phyloP scores from a whole-genome alignment of 1,140 invertebrate species.

The Thaumetopoea pityocampa region DNA sequence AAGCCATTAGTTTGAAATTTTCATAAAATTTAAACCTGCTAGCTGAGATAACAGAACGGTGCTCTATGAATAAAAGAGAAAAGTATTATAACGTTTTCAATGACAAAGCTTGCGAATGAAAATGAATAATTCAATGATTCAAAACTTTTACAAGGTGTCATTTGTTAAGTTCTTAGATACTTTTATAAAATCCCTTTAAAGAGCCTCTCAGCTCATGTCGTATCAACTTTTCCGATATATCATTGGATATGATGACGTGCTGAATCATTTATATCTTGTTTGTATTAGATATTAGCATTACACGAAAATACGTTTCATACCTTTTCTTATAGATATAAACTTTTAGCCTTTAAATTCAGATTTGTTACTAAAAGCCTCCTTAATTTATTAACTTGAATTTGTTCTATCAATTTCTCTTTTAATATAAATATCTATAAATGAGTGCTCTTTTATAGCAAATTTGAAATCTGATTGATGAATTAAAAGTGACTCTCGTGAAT shows the following conservation, averaged over 20 bases:
- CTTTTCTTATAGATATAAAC: no score
- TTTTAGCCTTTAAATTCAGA: no score
- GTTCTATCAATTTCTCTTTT: no score
- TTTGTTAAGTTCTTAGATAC: constrained; percentile 18
- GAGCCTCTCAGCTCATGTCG: constrained; percentile 9
- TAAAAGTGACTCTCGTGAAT: constrained; percentile 6
- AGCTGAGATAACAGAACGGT: not conserved
- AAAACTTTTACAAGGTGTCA: constrained; percentile 18
- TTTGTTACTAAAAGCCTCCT: no score
- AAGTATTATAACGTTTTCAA: constrained; percentile 12
- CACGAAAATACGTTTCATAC: no score
- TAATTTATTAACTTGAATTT: no score
- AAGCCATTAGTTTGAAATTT: not conserved
- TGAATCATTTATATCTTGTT: constrained; percentile 8
- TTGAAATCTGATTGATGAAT: no score
- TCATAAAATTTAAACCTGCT: not conserved
- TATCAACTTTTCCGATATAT: constrained; percentile 21
- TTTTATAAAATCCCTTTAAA: constrained; percentile 16
- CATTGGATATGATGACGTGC: constrained; percentile 16
- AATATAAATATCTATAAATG: no score
- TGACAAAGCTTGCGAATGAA: constrained; percentile 11
- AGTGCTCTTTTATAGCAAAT: no score
- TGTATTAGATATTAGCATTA: no score
- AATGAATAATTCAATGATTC: constrained; percentile 15
- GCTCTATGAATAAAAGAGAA: constrained; percentile 5